phyloP scores from a whole-genome alignment of 2,113 vertebrate genomes.

The Microcebus griseorufus region DNA sequence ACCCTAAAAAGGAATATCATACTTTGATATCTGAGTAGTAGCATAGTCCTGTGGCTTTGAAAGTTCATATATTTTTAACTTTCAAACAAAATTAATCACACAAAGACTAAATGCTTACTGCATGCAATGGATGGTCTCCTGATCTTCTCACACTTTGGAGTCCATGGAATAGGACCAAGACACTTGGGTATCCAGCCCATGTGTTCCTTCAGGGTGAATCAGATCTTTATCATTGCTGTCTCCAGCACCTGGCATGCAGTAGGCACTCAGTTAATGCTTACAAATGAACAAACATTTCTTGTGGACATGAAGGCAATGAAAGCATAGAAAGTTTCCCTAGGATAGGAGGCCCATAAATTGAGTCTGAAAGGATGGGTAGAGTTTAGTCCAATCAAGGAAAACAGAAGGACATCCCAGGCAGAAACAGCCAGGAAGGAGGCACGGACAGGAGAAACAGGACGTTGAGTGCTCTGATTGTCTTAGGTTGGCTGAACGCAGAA shows the following conservation, averaged over 20 bases:
- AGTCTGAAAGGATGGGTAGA: not conserved
- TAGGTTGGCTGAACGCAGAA: not conserved
- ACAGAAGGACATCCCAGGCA: not conserved
- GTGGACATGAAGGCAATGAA: not conserved
- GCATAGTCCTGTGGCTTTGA: not conserved
- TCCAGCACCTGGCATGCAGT: not conserved
- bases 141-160: not conserved
- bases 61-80: constrained; percentile 1
- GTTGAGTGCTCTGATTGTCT: no score
- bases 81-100: constrained; percentile 33
- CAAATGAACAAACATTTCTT: not conserved
- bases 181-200: not conserved
- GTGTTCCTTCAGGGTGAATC: not conserved
- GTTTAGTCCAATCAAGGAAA: not conserved
- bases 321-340: not conserved
- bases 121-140: not conserved
- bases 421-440: not conserved
- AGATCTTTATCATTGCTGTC: not conserved
- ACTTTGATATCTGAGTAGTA: not conserved
- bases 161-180: not conserved
- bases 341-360: not conserved
- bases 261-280: not conserved
- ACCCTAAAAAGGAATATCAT: not conserved
- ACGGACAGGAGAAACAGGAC: not conserved
- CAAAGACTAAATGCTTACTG: not conserved